Base-by-base conservation (phyloP, 2,888 invertebrate genomes). In the Drosophila mimica region DNA sequence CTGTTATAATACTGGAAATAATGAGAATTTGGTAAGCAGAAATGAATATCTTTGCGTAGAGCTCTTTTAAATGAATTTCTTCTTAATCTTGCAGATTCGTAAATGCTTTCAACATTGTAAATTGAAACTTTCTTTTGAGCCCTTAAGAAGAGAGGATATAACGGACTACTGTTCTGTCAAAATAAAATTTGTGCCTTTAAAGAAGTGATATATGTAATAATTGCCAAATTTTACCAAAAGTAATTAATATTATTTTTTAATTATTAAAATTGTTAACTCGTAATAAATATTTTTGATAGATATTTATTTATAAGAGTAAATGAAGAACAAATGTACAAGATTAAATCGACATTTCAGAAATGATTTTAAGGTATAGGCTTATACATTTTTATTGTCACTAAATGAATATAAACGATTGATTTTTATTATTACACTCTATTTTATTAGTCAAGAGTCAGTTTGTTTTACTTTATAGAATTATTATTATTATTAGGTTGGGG, bases 331-430 rank as follows among this genome's bases (percentile, higher is more conserved):
- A 4, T 46, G 15, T 46, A 46, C 46, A 46, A 15, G 46, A 46
- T 34, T 20, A 25, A 20, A 30, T 53, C 7, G 53, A 54, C 34
- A 5, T 51, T n/a, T 51, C n/a, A n/a, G 43, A 5, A 28, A 33
- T 33, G 33, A 8, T 17, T 6, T 25, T 58, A 25, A 17, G 34
- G 6, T 34, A 60, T 25, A 28, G 28, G 40, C 31, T 13, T 64
- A 53, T 38, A 31, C 43, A 20, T 38, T 28, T 52, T 77, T 80
- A 79, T 79, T 79, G 81, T 79, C 79, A 46, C 74, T 74, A 70
- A 79, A 77, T 67, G 25, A 73, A 77, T 57, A 61, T 65, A 69
- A 81, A 58, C 98, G 62, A 95, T 34, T 4, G 40, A 69, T 34
- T 25, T 43, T 4, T 15, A 52, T 5, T 38, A 28, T 34, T 52